Base-by-base conservation (phyloP, 2,113 vertebrate genomes). In the Barnardius zonarius region DNA sequence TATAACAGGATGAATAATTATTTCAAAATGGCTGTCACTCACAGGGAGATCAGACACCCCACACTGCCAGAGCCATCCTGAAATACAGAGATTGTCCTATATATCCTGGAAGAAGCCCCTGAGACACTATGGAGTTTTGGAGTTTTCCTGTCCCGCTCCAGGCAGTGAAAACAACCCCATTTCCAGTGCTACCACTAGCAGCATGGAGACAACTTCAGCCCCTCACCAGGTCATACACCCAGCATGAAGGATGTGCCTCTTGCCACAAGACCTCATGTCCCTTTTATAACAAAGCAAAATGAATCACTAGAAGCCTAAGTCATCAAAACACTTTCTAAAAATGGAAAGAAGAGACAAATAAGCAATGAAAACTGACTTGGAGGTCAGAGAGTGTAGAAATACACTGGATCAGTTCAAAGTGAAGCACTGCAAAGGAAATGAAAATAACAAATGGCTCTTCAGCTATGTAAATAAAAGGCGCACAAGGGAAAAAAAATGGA, bases 1-100 rank as follows among this genome's bases (percentile, higher is more conserved):
- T 92, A 54, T 82, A 78, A n/a, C 27, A 84, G 62, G 62, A 79
- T 92, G 66, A 93, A 79, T 61, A 89, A 79, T 76, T 61, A 75
- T 44, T 85, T 83, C 48, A 79, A 87, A 92, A 76, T 81, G 81
- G 52, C 62, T 95, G 41, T 43, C 70, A 75, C 35, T 91, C 51
- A 48, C 2, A 48, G 28, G 41, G 61, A 78, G 39, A 94, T 84
- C 59, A 92, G 64, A 75, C 24, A 83, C 51, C 30, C 48, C 30
- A 30, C 17, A 64, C 54, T 72, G 64, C 73, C 51, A 81, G 41
- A 88, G 59, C 46, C 9, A 3, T 68, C 77, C 92, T 78, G 73
- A 95, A 94, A 88, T 35, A 25, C 0, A 68, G 17, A 55, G 48
- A 55, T 75, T 69, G 39, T 72, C 35, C 51, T 84, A 43, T 48